Conservation (phyloP, 2,113 vertebrate species). For the Hipposideros armiger region DNA sequence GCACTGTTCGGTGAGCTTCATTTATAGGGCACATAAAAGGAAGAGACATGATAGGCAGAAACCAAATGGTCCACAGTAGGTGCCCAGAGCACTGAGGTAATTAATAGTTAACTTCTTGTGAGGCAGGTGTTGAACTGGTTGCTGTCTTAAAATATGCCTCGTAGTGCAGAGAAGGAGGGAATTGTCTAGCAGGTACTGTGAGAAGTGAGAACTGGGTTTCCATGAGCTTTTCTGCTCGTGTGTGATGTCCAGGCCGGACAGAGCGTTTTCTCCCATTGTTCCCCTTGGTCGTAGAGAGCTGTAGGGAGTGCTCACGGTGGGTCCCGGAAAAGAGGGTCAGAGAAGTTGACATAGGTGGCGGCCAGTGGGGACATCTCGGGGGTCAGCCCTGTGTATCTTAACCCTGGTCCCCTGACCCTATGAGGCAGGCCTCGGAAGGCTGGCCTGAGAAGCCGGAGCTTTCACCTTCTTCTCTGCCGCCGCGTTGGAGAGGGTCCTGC, state of each 20-base stretch:
- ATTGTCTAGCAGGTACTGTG: neutral
- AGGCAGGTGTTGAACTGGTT: neutral
- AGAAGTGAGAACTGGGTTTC: neutral
- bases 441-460: neutral
- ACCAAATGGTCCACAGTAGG: neutral
- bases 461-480: fast-evolving
- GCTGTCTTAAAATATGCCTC: neutral
- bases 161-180: neutral
- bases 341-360: neutral
- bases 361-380: fast-evolving
- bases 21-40: neutral
- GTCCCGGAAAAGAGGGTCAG: neutral
- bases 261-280: fast-evolving
- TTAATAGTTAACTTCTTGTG: neutral
- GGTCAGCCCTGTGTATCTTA: fast-evolving
- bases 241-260: fast-evolving
- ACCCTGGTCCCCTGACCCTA: neutral
- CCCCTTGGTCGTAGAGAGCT: neutral
- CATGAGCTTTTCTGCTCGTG: fast-evolving
- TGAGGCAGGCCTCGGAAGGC: fast-evolving
- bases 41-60: neutral
- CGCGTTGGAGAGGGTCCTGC: neutral
- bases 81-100: neutral
- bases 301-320: fast-evolving
- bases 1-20: neutral